Base-by-base conservation (phyloP, 2,888 invertebrate genomes). In the Rhagonycha fulva region DNA sequence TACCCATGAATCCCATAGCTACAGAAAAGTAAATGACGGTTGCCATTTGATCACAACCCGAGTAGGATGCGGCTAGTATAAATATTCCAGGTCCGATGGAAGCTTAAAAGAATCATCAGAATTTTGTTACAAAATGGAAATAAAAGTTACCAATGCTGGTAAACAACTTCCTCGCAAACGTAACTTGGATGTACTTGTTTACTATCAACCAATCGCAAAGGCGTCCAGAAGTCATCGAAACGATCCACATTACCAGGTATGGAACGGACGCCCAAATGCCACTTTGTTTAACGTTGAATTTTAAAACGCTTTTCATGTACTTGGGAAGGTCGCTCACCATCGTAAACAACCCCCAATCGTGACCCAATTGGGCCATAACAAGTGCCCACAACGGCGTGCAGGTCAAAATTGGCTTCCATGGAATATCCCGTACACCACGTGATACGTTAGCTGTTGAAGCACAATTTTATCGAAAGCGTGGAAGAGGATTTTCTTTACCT, bases 301-400 rank as follows among this genome's bases (percentile, higher is more conserved):
- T 90, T 70, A 94, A 86, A 1, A 93, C 91, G 75, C 92, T 92
- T 61, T 90, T 91, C 91, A 93, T 92, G 86, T 93, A 93, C 81
- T 92, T 92, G 0, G 93, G 93, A 11, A 94, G 87, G 83, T 93
- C 93, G 0, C 93, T 92, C 23, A 93, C 91, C 91, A 94, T 92
- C 5, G 92, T 93, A 85, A 92, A 93, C 83, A 93, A 92, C 4
- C 93, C 93, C 91, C 92, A 94, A 82, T 93, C 92, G 85, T 93
- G 93, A 3, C 92, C 92, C 78, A 92, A 88, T 89, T 94, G 94
- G 78, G 94, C 94, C 68, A 91, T 91, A 11, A 95, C 91, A n/a
- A 95, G 85, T 0, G 94, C 94, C 91, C 94, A 92, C 74, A 95
- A 88, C 0, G 94, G 94, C 3, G 91, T 89, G 0, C 92, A 94